These are phyloP conservation scores for Idaea aversata DNA, from an alignment of 2,888 invertebrate genomes.

Conservation along the genomic window DNA sequence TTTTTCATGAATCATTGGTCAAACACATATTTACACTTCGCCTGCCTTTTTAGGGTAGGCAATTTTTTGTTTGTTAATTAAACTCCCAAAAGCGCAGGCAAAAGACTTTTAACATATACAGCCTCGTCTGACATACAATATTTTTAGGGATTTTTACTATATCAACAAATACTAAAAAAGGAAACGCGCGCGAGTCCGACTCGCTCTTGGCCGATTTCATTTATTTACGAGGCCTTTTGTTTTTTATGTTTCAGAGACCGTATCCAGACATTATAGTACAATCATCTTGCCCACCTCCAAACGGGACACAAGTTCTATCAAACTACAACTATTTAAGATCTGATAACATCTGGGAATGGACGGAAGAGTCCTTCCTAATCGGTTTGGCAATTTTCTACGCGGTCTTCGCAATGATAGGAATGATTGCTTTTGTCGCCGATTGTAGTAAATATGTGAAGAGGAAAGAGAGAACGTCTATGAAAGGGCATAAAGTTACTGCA, in stretches of 20 bases:
- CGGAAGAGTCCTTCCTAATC: slow-evolving; percentile 78
- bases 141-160: no score
- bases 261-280: slow-evolving; percentile 93
- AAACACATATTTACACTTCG: no score
- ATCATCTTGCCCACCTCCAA: slow-evolving; percentile 88
- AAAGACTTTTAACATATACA: no score
- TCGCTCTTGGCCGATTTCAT: neutral
- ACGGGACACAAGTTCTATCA: slow-evolving; percentile 85
- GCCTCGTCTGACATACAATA: no score
- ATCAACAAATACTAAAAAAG: no score
- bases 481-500: slow-evolving; percentile 78
- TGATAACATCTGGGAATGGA: slow-evolving; percentile 72
- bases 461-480: slow-evolving; percentile 72
- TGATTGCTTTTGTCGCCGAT: slow-evolving; percentile 81
- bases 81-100: no score
- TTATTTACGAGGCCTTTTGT: neutral
- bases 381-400: slow-evolving; percentile 82
- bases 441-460: slow-evolving; percentile 76
- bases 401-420: slow-evolving; percentile 81
- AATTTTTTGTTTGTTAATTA: slow-evolving; percentile 2
- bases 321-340: slow-evolving; percentile 64
- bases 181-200: no score
- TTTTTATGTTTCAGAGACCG: slow-evolving; percentile 82
- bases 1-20: no score
- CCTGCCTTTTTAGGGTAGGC: slow-evolving; percentile 8